Percentiles rank a stretch among this genome's conserved stretches.
Evolutionary conservation across 2,888 invertebrate genomes (phyloP).

Genomic region (Volucella inanis): DNA sequence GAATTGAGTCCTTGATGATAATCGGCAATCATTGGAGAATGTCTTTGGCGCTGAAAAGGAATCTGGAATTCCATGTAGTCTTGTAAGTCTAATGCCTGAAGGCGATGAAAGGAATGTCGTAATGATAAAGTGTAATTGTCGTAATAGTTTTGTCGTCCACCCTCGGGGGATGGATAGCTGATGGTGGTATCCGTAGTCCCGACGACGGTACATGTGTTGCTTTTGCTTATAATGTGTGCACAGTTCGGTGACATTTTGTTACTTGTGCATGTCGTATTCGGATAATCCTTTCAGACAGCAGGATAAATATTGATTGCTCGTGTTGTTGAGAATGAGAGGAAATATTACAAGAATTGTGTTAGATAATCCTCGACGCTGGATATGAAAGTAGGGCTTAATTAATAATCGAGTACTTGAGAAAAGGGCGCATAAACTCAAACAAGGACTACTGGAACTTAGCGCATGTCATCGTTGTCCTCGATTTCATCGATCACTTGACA

Average conservation of each 20-base stretch:
- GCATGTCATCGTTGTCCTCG: slow-evolving; percentile 38
- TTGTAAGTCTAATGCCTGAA: slow-evolving; percentile 34
- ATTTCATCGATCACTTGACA: slow-evolving; percentile 65
- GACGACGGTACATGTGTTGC: slow-evolving; percentile 25
- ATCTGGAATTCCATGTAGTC: slow-evolving; percentile 29
- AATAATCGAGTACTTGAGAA: slow-evolving; percentile 54
- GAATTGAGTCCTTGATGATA: slow-evolving; percentile 70
- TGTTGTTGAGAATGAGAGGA: slow-evolving; percentile 34
- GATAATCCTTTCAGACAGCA: slow-evolving; percentile 66
- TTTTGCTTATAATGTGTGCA: slow-evolving; percentile 1
- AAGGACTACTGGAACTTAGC: slow-evolving; percentile 9
- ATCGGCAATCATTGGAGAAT: slow-evolving; percentile 66
- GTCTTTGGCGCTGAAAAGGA: slow-evolving; percentile 56
- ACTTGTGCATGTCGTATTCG: slow-evolving; percentile 45
- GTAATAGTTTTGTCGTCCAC: slow-evolving; percentile 54
- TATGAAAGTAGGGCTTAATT: slow-evolving; percentile 63
- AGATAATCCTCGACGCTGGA: slow-evolving; percentile 50
- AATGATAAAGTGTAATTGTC: slow-evolving; percentile 68
- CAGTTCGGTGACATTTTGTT: slow-evolving; percentile 50
- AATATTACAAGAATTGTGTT: slow-evolving; percentile 57
- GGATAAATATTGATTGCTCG: slow-evolving; percentile 62
- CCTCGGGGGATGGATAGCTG: slow-evolving; percentile 1
- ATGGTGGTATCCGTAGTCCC: background rate
- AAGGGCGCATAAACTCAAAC: slow-evolving; percentile 9
- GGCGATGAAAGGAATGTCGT: slow-evolving; percentile 57